Evolutionary conservation across 2,888 invertebrate species (phyloP), one percentile per base, ranked within the genome.

Genomic region (Portevinia maculata): DNA sequence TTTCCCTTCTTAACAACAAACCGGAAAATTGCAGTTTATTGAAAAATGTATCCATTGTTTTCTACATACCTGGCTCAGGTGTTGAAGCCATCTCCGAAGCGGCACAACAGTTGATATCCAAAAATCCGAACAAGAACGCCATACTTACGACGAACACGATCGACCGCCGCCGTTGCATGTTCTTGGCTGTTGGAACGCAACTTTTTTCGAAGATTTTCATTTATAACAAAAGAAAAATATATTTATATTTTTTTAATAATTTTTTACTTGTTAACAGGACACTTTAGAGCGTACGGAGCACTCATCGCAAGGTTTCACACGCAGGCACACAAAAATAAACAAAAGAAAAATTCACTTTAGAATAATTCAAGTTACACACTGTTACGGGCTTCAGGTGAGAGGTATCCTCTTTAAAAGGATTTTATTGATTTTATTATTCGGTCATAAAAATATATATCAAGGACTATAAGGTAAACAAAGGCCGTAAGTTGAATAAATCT

Each of bases 41-140:
- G 39, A 59, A 53, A 60, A 46, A 70, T 75, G 64, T 64, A 60
- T 75, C 75, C 70, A 69, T 17, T 17, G 8, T 30, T 46, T 9
- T 8, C 41, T 64, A 81, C 79, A 65, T 85, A 86, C 86, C 86
- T 85, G 85, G 85, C 78, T 86, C 86, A 55, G 85, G 84, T 46
- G 85, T 85, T 15, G 86, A 85, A 34, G 84, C 79, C 15, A 64
- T 78, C 62, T 86, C 85, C 19, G 55, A 67, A 15, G 64, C 44
- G 15, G 57, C 70, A 50, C 62, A 71, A 41, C 71, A 53, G 37
- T 67, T 67, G 41, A 76, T 84, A 84, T 85, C 85, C 83, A 85
- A 71, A 76, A 84, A 79, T 84, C 79, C 84, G 44, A 84, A 30
- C 59, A 84, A 57, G 39, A 65, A 50, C 34, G 53, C 53, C 70